Evolutionary conservation across 2,797 vertebrate species (phyloP).

Genomic region (Clangula hyemalis): DNA sequence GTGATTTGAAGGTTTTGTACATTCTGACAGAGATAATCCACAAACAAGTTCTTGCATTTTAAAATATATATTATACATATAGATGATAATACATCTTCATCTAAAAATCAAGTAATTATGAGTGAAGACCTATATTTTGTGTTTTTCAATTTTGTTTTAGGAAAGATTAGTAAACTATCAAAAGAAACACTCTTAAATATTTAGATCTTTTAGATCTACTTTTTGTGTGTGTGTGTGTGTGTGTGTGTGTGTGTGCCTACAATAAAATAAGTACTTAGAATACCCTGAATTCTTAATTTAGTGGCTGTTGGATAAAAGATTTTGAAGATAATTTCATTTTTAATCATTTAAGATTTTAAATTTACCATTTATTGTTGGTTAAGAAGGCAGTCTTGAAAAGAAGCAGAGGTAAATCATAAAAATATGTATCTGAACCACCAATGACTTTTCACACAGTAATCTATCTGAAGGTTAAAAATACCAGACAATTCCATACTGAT

Average conservation of each 20-base stretch:
- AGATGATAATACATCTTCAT: background rate
- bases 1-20: background rate
- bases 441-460: background rate
- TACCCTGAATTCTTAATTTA: background rate
- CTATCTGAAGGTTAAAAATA: background rate
- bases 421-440: background rate
- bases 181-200: background rate
- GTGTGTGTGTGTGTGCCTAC: background rate
- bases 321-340: background rate
- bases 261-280: background rate
- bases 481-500: background rate
- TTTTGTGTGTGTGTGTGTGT: too few relatives aligned
- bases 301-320: background rate
- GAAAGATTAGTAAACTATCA: background rate
- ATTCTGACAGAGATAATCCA: background rate
- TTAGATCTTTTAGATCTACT: background rate
- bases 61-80: background rate
- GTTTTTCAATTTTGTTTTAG: background rate
- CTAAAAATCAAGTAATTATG: background rate
- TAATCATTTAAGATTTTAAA: background rate
- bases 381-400: background rate
- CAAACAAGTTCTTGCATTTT: background rate
- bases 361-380: background rate
- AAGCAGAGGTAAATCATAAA: background rate
- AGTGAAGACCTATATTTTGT: rapidly evolving